Percentiles rank a stretch among this genome's conserved stretches.
Conservation (phyloP, 2,113 vertebrate species). For the Piprites chloris region DNA sequence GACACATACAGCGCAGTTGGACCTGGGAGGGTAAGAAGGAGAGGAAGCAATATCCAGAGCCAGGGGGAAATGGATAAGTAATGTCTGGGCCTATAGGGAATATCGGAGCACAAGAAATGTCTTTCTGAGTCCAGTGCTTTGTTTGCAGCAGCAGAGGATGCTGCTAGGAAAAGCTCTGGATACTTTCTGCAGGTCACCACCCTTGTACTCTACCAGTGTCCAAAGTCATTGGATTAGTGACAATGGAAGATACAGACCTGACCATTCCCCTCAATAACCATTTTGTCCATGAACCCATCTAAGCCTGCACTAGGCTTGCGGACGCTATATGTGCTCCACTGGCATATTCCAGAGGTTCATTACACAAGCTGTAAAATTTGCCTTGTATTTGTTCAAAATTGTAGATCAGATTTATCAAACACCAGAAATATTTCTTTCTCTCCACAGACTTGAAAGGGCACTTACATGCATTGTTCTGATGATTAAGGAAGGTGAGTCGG, state of each 20-base stretch:
- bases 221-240: not conserved
- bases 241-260: not conserved
- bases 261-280: not conserved
- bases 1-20: not conserved
- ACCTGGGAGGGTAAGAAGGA: not conserved
- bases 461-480: accelerated
- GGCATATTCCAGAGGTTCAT: not conserved
- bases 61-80: not conserved
- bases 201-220: not conserved
- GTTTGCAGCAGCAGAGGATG: not conserved
- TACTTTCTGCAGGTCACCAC: not conserved
- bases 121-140: not conserved
- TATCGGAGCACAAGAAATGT: not conserved
- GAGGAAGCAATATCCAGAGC: not conserved
- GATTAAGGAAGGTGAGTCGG: not conserved
- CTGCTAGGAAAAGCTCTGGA: not conserved
- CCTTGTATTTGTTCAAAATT: not conserved
- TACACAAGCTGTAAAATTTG: not conserved
- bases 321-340: not conserved
- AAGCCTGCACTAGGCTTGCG: not conserved
- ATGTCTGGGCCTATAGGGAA: not conserved
- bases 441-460: not conserved
- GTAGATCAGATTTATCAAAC: not conserved
- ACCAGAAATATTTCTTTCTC: not conserved
- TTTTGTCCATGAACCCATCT: not conserved